Evolutionary conservation across 2,113 vertebrate species (phyloP), one percentile per base, ranked within the genome.

Genomic region (Thymallus thymallus): DNA sequence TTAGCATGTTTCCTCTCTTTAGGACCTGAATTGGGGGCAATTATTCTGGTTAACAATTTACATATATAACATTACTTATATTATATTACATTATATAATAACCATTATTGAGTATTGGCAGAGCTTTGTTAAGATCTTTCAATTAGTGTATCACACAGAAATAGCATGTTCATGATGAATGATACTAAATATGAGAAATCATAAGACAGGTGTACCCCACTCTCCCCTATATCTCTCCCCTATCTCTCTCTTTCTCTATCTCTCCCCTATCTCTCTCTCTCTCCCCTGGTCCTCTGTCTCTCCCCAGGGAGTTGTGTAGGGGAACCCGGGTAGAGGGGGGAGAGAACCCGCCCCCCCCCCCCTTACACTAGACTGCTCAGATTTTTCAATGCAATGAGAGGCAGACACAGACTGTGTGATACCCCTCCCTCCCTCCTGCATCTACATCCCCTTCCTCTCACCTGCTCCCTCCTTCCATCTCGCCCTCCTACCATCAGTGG

Each of bases 1-100:
- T 66, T 18, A 74, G 45, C 76, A 82, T 82, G 81, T 80, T 74
- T 84, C 82, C 81, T 85, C 80, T 32, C 72, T 83, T 74, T 77
- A 76, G 65, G 71, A 80, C 60, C 70, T 74, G 60, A 71, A 71
- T 30, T 46, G 1, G 45, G 58, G 29, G 69, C 80, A 80, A 82
- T 82, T 83, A 73, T 83, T 80, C 68, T 51, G 1, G 66, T 74
- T 56, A 72, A 64, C 46, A n/a, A n/a, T n/a, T n/a, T n/a, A n/a
- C n/a, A n/a, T n/a, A n/a, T n/a, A n/a, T n/a, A n/a, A n/a, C n/a
- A n/a, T n/a, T n/a, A n/a, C n/a, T n/a, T n/a, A n/a, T n/a, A n/a
- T n/a, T n/a, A n/a, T n/a, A n/a, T n/a, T n/a, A n/a, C n/a, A n/a
- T n/a, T n/a, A n/a, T n/a, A n/a, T n/a, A n/a, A n/a, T n/a, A n/a